These are phyloP conservation scores for Labeo catla DNA, from an alignment of 2,113 vertebrate genomes.

Conservation along the genomic window DNA sequence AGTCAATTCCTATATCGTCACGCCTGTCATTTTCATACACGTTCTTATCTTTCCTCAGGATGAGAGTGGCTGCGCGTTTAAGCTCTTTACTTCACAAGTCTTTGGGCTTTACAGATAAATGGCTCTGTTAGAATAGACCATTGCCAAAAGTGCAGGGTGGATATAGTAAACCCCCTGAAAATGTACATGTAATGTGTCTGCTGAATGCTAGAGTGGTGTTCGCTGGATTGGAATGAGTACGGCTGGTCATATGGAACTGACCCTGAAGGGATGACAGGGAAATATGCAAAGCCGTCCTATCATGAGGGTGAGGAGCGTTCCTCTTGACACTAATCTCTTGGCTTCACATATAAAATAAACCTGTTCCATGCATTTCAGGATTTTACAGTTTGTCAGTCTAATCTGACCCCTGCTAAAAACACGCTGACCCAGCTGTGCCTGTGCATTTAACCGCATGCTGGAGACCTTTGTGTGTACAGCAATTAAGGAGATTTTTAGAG, in stretches of 20 bases:
- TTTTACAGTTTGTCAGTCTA: conserved; percentile 28
- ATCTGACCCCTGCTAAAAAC: conserved; percentile 29
- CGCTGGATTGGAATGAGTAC: conserved; percentile 3
- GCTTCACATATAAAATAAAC: conserved; percentile 48
- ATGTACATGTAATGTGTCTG: neutral
- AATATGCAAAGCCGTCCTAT: conserved; percentile 58
- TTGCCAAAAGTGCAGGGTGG: conserved; percentile 16
- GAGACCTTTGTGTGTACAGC: neutral
- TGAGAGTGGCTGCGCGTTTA: neutral
- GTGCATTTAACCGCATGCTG: neutral
- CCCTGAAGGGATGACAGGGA: conserved; percentile 33
- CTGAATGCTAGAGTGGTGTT: neutral
- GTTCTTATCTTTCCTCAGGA: neutral
- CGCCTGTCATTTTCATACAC: neutral
- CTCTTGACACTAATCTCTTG: conserved; percentile 50
- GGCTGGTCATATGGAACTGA: conserved; percentile 23
- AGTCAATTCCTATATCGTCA: conserved; percentile 30
- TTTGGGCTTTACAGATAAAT: neutral
- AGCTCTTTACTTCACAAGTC: conserved; percentile 15
- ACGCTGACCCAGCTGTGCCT: conserved; percentile 26
- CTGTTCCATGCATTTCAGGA: neutral
- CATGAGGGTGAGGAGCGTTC: conserved; percentile 38
- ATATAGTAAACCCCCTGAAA: conserved; percentile 27
- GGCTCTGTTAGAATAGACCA: conserved; percentile 25
- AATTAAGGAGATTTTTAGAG: neutral